phyloP scores from a whole-genome alignment of 2,797 vertebrate species.

The Neosalanx taihuensis region DNA sequence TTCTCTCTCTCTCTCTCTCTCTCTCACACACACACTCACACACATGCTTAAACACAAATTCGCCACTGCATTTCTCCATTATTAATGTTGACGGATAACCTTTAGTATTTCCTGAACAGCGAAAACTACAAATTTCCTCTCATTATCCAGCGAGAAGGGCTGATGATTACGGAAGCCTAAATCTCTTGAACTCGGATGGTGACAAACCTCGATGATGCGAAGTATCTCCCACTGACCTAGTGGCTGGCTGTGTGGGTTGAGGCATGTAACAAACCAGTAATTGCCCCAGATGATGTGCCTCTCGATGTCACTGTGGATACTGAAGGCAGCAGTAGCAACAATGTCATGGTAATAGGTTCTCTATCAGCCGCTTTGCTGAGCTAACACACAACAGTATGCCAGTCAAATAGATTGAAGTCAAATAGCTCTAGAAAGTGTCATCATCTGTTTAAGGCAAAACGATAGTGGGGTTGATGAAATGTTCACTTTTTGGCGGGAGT shows the following conservation, averaged over 20 bases:
- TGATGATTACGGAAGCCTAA: slow-evolving; percentile 57
- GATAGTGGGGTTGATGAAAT: too few species aligned
- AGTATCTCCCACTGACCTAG: slow-evolving; percentile 18
- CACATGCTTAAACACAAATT: not conserved
- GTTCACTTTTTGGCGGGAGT: too few species aligned
- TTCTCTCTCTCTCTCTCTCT: slow-evolving; percentile 1
- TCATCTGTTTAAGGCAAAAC: not conserved
- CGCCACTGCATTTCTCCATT: slow-evolving; percentile 47
- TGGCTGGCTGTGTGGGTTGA: slow-evolving; percentile 32
- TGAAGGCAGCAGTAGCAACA: slow-evolving; percentile 51
- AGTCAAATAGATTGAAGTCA: slow-evolving; percentile 20
- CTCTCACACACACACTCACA: not conserved
- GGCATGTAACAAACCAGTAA: slow-evolving; percentile 48
- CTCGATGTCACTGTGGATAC: slow-evolving; percentile 53
- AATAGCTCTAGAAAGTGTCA: not conserved
- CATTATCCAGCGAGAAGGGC: slow-evolving; percentile 65
- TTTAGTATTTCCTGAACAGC: slow-evolving; percentile 81
- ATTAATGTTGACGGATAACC: slow-evolving; percentile 88
- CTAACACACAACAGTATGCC: slow-evolving; percentile 29
- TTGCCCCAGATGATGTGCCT: slow-evolving; percentile 41
- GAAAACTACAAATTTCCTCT: slow-evolving; percentile 72
- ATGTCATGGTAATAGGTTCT: slow-evolving; percentile 46
- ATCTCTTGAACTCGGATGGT: slow-evolving; percentile 55
- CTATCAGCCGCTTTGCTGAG: slow-evolving; percentile 28
- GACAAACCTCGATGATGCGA: not conserved